Percentiles rank a stretch among this genome's conserved stretches.
Conservation (phyloP, 2,113 vertebrate genomes). For the Dasyurus viverrinus region DNA sequence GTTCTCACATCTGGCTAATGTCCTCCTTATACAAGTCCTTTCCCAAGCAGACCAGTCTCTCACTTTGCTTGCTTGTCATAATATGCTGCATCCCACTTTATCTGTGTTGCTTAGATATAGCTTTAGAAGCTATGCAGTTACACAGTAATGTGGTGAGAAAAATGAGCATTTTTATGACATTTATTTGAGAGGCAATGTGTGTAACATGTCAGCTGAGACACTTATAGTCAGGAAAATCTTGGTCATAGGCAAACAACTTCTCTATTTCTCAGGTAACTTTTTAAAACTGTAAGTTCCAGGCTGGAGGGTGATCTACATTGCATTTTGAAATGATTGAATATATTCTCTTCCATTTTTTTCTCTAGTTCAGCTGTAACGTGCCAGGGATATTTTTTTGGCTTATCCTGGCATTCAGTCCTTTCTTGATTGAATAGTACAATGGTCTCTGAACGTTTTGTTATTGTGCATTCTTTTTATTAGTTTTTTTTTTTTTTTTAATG, state of each 20-base stretch:
- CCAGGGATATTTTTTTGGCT: background rate
- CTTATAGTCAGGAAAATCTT: background rate
- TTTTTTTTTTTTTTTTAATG: background rate
- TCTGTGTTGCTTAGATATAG: background rate
- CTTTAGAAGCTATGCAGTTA: background rate
- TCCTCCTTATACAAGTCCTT: background rate
- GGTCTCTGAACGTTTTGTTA: background rate
- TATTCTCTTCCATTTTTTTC: background rate
- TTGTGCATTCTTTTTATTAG: background rate
- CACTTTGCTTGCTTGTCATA: background rate
- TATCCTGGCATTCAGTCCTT: background rate
- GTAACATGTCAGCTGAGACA: background rate
- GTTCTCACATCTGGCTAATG: background rate
- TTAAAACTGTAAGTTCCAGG: background rate
- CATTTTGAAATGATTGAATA: background rate
- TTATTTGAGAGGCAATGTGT: background rate
- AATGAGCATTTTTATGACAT: slow-evolving; percentile 1
- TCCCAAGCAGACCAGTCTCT: background rate
- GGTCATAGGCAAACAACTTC: background rate
- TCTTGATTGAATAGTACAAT: background rate
- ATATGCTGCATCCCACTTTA: background rate
- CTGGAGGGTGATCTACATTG: background rate
- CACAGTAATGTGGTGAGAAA: background rate
- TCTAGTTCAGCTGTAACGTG: background rate
- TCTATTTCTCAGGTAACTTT: background rate